phyloP scores from a whole-genome alignment of 2,797 vertebrate genomes.

The Helostoma temminkii region DNA sequence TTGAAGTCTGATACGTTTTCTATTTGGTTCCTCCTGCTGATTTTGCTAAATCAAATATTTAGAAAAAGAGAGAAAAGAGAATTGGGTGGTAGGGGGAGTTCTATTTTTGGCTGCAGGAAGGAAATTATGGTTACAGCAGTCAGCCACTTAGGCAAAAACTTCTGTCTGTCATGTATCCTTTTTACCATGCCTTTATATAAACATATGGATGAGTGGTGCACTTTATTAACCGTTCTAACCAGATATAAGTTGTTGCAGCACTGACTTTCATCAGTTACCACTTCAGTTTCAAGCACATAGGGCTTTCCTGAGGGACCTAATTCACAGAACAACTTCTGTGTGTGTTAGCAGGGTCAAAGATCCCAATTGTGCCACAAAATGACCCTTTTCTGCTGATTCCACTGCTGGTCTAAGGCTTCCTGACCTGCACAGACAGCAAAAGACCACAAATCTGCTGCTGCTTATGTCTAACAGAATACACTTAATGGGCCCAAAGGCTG shows the following conservation, averaged over 20 bases:
- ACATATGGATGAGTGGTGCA: neutral
- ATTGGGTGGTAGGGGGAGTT: conserved; percentile 14
- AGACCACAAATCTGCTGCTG: conserved; percentile 54
- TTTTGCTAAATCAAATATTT: conserved; percentile 70
- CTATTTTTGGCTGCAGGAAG: conserved; percentile 50
- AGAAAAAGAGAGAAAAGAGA: conserved; percentile 48
- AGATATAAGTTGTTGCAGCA: neutral
- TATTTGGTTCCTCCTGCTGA: conserved; percentile 55
- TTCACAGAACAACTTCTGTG: conserved; percentile 8
- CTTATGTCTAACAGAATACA: conserved; percentile 40
- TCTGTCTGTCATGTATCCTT: neutral
- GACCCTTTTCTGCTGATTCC: conserved; percentile 67
- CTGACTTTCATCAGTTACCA: neutral
- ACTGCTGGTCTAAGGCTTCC: conserved; percentile 56
- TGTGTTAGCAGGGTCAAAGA: conserved; percentile 36
- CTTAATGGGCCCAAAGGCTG: conserved; percentile 6
- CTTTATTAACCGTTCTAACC: neutral
- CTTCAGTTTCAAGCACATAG: conserved; percentile 12
- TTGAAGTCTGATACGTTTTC: conserved; percentile 39
- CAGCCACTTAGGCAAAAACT: conserved; percentile 17
- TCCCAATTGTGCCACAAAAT: conserved; percentile 34
- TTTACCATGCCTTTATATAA: conserved; percentile 6
- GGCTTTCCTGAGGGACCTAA: conserved; percentile 35
- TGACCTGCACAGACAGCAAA: conserved; percentile 54
- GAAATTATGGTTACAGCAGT: conserved; percentile 20